These are phyloP conservation scores for Leptinotarsa tumamoca DNA, from an alignment of 2,888 invertebrate genomes.

Conservation along the genomic window DNA sequence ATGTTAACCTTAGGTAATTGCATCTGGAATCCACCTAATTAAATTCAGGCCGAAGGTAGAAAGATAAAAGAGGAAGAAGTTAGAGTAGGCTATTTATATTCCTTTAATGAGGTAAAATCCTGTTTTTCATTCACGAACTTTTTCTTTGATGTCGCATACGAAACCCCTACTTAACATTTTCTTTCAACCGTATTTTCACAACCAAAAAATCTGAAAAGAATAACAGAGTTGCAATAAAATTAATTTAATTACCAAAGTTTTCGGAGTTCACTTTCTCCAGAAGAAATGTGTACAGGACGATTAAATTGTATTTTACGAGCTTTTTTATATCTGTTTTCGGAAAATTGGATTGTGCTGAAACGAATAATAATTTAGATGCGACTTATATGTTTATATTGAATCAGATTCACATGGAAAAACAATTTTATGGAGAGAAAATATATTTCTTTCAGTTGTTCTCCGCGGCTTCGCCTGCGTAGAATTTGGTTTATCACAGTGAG, in stretches of 20 bases:
- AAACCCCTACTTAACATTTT: conserved; percentile 10
- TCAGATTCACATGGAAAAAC: no score
- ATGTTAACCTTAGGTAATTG: background rate
- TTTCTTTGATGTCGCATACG: conserved; percentile 22
- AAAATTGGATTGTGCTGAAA: no score
- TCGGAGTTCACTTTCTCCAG: background rate
- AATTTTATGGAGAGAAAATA: no score
- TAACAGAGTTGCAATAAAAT: conserved; percentile 2
- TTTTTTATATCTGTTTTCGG: background rate
- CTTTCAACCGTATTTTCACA: background rate
- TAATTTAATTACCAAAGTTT: background rate
- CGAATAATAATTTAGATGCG: no score
- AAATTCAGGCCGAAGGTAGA: conserved; percentile 3
- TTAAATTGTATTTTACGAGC: background rate
- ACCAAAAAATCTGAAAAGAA: conserved; percentile 14
- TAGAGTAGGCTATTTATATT: conserved; percentile 24
- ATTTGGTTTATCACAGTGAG: no score
- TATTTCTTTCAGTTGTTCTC: no score
- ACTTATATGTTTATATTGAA: no score
- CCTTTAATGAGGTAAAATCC: conserved; percentile 29
- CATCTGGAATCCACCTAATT: conserved; percentile 10
- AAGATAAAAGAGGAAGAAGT: conserved; percentile 23
- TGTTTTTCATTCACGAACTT: conserved; percentile 26
- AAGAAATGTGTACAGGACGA: background rate
- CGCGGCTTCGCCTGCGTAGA: no score